Base-by-base conservation (phyloP, 2,797 vertebrate species). In the Melanotaenia parkinsoni region DNA sequence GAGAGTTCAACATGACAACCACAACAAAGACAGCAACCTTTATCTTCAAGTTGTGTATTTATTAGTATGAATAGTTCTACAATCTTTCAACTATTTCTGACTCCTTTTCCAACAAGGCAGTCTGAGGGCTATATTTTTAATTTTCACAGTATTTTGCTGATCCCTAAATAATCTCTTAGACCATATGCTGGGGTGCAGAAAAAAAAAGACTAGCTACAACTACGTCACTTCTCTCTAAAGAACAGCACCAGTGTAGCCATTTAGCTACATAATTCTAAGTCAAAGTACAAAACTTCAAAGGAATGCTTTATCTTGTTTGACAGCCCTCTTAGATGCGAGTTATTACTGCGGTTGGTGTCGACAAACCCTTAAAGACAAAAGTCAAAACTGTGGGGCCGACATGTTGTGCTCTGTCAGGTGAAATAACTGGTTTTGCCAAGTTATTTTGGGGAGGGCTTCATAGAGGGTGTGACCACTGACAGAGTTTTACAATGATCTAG, bases 1-100 rank as follows among this genome's bases (percentile, higher is more conserved):
- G 81, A 59, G 72, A 82, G 66, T 53, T 87, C 51, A 79, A 81
- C 67, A 69, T 11, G 53, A 80, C 65, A 67, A 82, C 69, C 70
- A 64, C 67, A 18, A 77, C 71, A 67, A 45, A 65, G 45, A 78
- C 63, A 67, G n/a, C 28, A 50, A 70, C 63, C 64, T 18, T 69
- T 77, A 76, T 11, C 22, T 45, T 66, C 3, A 2, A 20, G 22
- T 45, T 38, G 50, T 47, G 24, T 5, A 54, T 43, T 9, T 32
- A 40, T 40, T 9, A 11, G 47, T 40, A 53, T 12, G 30, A 32
- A 12, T 10, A 38, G 38, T 43, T 70, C 26, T 61, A 40, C 24
- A 61, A 16, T 37, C 22, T 59, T 47, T 61, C 28, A 4, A 26
- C 40, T 67, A 3, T 24, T 53, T 53, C 11, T 51, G 0, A 9